Conservation (phyloP, 1,140 invertebrate genomes). For the Eumeta japonica region DNA sequence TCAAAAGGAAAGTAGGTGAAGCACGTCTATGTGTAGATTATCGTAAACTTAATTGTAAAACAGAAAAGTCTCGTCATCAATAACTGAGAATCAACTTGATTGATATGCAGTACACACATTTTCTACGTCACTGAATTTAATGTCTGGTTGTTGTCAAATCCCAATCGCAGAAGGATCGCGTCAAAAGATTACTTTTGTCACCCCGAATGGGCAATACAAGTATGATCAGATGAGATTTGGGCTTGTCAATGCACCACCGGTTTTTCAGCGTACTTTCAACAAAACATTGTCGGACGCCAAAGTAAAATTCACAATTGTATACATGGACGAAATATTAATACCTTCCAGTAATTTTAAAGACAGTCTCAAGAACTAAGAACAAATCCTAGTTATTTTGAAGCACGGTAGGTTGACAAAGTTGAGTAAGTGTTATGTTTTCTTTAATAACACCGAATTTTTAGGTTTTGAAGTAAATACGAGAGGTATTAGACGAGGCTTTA, state of each 20-base stretch:
- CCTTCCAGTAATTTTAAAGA: slow-evolving; percentile 14
- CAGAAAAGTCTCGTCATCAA: slow-evolving; percentile 21
- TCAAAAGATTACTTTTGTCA: slow-evolving; percentile 14
- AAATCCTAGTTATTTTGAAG: slow-evolving; percentile 15
- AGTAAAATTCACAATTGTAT: slow-evolving; percentile 4
- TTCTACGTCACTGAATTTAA: slow-evolving; percentile 25
- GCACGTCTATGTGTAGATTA: slow-evolving; percentile 25
- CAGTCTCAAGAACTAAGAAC: slow-evolving; percentile 14
- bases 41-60: slow-evolving; percentile 20
- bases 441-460: slow-evolving; percentile 20
- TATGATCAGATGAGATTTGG: slow-evolving; percentile 9
- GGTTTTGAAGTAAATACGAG: slow-evolving; percentile 19
- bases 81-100: slow-evolving; percentile 39
- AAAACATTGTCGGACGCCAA: too few relatives aligned
- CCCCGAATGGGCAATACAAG: slow-evolving; percentile 11
- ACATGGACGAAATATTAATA: slow-evolving; percentile 23
- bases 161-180: slow-evolving; percentile 16
- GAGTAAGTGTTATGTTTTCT: slow-evolving; percentile 26
- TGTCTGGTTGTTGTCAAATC: slow-evolving; percentile 28
- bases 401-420: slow-evolving; percentile 23
- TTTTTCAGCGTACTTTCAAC: too few relatives aligned
- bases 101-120: slow-evolving; percentile 19
- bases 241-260: too few relatives aligned
- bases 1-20: slow-evolving; percentile 24
- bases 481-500: slow-evolving; percentile 25